Conservation (phyloP, 2,113 vertebrate species). For the Excalfactoria chinensis region DNA sequence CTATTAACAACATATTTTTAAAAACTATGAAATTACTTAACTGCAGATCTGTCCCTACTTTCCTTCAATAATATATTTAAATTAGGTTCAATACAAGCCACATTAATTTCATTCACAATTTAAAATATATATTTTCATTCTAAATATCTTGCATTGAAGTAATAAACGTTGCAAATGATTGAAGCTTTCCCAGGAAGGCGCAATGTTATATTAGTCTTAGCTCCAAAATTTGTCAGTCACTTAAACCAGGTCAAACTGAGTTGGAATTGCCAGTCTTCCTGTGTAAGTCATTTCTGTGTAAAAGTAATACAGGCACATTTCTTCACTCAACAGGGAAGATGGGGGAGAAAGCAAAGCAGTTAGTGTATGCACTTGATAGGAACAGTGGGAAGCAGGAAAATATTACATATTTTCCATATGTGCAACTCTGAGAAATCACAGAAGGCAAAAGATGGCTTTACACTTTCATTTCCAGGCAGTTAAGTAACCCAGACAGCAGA, state of each 20-base stretch:
- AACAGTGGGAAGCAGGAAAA: neutral
- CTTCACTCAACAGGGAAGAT: neutral
- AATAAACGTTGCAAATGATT: neutral
- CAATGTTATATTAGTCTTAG: neutral
- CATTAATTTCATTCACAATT: conserved; percentile 11
- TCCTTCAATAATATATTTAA: neutral
- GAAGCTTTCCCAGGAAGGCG: neutral
- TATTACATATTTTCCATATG: conserved; percentile 35
- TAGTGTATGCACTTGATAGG: neutral
- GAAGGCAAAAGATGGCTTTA: neutral
- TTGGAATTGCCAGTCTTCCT: neutral
- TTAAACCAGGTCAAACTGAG: conserved; percentile 20
- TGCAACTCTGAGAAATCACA: conserved; percentile 29
- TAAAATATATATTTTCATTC: neutral
- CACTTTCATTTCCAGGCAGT: neutral
- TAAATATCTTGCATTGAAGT: neutral
- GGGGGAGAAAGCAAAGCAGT: conserved; percentile 10
- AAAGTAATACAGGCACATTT: neutral
- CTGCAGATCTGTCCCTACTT: neutral
- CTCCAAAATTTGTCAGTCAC: neutral
- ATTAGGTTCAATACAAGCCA: neutral
- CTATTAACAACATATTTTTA: neutral
- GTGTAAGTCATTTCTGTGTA: neutral
- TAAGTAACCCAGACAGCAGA: neutral
- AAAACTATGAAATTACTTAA: neutral